Conservation (phyloP, 2,888 invertebrate species). For the Ectropis crepuscularia region DNA sequence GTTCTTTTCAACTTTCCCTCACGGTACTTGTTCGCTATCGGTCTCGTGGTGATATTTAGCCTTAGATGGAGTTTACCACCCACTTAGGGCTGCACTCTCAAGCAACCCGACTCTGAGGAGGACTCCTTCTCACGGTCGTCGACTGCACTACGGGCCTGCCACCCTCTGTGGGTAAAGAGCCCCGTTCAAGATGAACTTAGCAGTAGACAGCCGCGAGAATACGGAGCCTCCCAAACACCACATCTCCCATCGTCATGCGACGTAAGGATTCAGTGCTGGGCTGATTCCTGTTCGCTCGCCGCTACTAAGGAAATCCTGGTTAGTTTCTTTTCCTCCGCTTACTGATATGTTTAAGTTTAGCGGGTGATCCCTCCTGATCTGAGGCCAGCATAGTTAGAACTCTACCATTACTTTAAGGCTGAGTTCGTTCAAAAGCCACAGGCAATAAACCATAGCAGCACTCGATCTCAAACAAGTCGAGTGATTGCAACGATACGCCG, state of each 20-base stretch:
- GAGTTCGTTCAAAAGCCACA: constrained; percentile 12
- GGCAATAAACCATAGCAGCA: constrained; percentile 8
- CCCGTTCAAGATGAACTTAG: constrained; percentile 75
- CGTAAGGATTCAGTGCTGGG: constrained; percentile 85
- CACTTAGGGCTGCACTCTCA: constrained; percentile 86
- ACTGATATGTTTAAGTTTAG: constrained; percentile 88
- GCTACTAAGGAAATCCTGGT: constrained; percentile 66
- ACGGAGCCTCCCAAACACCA: constrained; percentile 81
- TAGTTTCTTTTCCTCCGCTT: constrained; percentile 89
- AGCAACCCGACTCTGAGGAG: constrained; percentile 82
- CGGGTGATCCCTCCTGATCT: constrained; percentile 74
- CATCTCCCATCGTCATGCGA: constrained; percentile 71
- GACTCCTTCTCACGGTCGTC: constrained; percentile 51
- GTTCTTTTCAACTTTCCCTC: constrained; percentile 90
- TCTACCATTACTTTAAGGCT: constrained; percentile 4
- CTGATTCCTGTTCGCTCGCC: constrained; percentile 81
- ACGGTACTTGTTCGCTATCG: constrained; percentile 88
- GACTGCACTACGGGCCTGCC: constrained; percentile 80
- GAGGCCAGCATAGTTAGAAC: constrained; percentile 61
- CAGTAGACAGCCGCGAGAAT: constrained; percentile 52
- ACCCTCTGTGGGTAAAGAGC: constrained; percentile 79
- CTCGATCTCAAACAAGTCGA: constrained; percentile 13
- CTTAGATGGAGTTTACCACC: constrained; percentile 86
- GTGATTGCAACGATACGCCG: constrained; percentile 11
- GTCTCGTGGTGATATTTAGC: constrained; percentile 86